phyloP scores from a whole-genome alignment of 1,140 invertebrate genomes.

The Drosophila seguyi region DNA sequence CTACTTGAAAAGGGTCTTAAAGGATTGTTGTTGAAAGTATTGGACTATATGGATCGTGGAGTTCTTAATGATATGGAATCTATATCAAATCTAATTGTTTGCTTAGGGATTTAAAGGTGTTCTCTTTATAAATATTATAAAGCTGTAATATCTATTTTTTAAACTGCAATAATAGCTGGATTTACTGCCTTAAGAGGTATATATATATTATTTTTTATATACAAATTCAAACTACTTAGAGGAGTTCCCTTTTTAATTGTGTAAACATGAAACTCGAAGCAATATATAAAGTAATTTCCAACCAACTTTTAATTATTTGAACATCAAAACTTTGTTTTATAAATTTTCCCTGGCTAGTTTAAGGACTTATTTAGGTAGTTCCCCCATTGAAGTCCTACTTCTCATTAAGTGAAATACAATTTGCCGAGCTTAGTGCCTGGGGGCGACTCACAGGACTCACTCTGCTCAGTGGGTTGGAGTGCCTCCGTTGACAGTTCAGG shows the following conservation, averaged over 20 bases:
- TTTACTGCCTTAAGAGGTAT: neutral
- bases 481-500: conserved; percentile 36
- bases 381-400: conserved; percentile 9
- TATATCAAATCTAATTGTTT: neutral
- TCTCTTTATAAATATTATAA: neutral
- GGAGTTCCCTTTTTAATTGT: neutral
- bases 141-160: too few species aligned
- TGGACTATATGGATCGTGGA: neutral
- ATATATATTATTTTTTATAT: too few species aligned
- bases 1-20: neutral
- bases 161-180: neutral
- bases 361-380: neutral
- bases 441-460: conserved; percentile 19
- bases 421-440: conserved; percentile 34
- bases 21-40: neutral
- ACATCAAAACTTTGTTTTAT: neutral
- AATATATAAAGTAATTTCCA: neutral
- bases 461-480: conserved; percentile 12
- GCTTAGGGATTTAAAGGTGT: neutral
- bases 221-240: neutral
- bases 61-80: neutral
- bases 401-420: conserved; percentile 50
- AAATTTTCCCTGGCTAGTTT: neutral
- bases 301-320: neutral
- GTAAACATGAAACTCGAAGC: neutral